A percentile compares a stretch with the other conserved stretches of the same genome.
Conservation (phyloP, 2,888 invertebrate species). For the Steinernema scapterisci region DNA sequence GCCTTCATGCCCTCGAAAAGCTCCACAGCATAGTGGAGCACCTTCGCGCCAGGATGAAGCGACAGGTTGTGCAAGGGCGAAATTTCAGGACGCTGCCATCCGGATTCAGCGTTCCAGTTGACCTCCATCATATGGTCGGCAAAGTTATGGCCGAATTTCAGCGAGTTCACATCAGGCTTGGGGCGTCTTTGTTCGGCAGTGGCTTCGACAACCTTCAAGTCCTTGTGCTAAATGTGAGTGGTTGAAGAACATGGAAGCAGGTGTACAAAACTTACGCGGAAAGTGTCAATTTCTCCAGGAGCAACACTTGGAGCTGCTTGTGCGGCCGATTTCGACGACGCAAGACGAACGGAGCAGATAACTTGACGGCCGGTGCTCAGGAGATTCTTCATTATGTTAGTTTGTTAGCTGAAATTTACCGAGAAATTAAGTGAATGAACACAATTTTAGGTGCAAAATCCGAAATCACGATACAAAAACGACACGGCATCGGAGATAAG, state of each 20-base stretch:
- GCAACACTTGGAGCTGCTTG: background rate
- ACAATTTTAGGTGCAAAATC: no score
- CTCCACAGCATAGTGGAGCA: constrained; percentile 72
- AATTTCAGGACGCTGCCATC: constrained; percentile 90
- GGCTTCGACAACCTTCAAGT: constrained; percentile 46
- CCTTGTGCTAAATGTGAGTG: constrained; percentile 48
- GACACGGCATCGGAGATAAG: background rate
- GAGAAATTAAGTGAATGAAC: no score
- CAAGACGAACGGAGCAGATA: background rate
- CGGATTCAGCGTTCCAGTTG: constrained; percentile 79
- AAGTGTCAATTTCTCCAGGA: background rate
- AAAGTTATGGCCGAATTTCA: constrained; percentile 89
- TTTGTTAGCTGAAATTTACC: no score
- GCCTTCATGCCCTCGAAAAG: constrained; percentile 98
- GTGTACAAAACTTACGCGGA: background rate
- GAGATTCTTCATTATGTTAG: constrained; percentile 11
- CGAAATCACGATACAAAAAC: background rate
- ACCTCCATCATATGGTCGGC: constrained; percentile 83
- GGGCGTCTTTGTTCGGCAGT: constrained; percentile 41
- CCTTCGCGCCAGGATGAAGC: constrained; percentile 90
- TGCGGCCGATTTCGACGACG: background rate
- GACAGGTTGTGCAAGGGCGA: constrained; percentile 84
- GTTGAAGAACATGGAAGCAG: background rate
- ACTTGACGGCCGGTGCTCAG: constrained; percentile 7
- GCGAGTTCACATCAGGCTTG: constrained; percentile 51